Conservation (phyloP, 2,113 vertebrate species). For the Centropristis striata region DNA sequence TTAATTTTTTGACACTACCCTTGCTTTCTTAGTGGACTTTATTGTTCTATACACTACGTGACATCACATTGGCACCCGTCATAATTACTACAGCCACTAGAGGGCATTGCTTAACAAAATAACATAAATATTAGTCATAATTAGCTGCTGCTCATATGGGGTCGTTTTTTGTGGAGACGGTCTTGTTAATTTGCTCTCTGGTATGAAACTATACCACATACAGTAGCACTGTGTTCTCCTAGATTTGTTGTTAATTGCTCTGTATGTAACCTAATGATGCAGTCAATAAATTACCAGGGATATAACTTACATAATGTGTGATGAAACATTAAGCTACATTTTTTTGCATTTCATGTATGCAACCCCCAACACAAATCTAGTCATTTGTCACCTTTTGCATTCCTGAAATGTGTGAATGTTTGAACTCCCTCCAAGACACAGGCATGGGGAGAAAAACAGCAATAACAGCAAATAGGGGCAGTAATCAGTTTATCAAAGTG, state of each 20-base stretch:
- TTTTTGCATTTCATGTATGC: slow-evolving; percentile 1
- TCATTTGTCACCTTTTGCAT: slow-evolving; percentile 62
- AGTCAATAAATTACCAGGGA: slow-evolving; percentile 25
- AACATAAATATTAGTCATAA: no score
- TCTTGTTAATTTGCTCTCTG: background rate
- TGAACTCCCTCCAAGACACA: slow-evolving; percentile 71
- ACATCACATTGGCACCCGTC: no score
- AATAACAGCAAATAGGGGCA: slow-evolving; percentile 70
- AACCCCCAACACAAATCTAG: slow-evolving; percentile 6
- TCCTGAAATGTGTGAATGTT: slow-evolving; percentile 64
- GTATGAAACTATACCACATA: slow-evolving; percentile 7
- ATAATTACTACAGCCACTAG: no score
- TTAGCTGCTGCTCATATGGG: no score
- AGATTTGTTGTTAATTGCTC: slow-evolving; percentile 20
- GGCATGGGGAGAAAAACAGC: slow-evolving; percentile 33
- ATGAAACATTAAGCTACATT: background rate
- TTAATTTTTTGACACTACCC: no score
- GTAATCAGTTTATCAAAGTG: slow-evolving; percentile 82
- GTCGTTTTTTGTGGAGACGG: no score
- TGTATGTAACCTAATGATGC: slow-evolving; percentile 26
- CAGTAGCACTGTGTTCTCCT: slow-evolving; percentile 1
- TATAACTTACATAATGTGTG: slow-evolving; percentile 9
- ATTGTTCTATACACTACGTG: no score
- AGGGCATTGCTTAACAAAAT: no score
- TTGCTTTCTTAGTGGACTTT: no score